Evolutionary conservation across 2,888 invertebrate genomes (phyloP), one percentile per base, ranked within the genome.

Genomic region (Lasioglossum malachurum): DNA sequence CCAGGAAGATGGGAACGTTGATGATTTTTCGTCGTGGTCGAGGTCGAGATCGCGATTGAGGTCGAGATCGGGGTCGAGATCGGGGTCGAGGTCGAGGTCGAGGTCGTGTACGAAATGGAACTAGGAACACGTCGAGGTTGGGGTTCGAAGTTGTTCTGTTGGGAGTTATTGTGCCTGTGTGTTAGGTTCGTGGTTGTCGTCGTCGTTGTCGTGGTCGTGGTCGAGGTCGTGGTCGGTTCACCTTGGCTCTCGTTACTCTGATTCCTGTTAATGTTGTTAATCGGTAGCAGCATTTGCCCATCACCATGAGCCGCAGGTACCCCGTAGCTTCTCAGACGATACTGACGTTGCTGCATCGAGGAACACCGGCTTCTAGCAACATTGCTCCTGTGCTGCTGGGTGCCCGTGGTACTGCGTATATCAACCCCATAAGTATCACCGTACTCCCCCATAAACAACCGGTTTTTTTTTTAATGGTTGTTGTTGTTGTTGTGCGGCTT

Each of bases 261-360:
- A 75, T 71, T 86, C 76, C 72, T 91, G 88, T 88, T 92, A 86
- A 89, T 92, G 91, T 91, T 94, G 91, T 92, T 93, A 84, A 93
- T 85, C 87, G 94, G 94, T 89, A 94, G 93, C 86, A 94, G 93
- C 90, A 94, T 94, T 92, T 95, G 94, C 69, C 94, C 94, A 89
- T 95, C 94, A 81, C 94, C 94, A 80, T 94, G 94, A 77, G 93
- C 92, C 82, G 94, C 89, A 72, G 94, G 89, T 64, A 95, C 94
- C 80, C 94, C 94, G 91, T 95, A 95, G 91, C 94, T 94, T 90
- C 94, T 81, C 44, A 91, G 90, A 69, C 94, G 93, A 80, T 94
- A 94, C 91, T 94, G 94, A 75, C 94, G 93, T 83, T 93, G 94
- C 87, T 94, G 94, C 90, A 93, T 88, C 86, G 94, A 93, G n/a